phyloP scores from a whole-genome alignment of 2,797 vertebrate genomes.

The Oceanodroma leucorhoa region DNA sequence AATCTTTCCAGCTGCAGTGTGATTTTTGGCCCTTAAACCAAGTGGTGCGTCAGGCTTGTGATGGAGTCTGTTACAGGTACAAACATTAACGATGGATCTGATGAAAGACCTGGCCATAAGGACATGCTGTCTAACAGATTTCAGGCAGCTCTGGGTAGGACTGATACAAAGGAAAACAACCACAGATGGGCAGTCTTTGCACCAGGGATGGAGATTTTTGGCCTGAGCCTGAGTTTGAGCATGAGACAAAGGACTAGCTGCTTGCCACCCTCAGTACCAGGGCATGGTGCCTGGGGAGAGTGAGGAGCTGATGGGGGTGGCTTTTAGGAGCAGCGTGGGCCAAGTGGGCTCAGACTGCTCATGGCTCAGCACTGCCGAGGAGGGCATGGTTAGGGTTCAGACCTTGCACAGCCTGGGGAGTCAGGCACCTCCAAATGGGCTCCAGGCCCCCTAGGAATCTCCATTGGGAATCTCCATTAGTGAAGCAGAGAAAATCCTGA shows the following conservation, averaged over 20 bases:
- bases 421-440: background rate
- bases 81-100: background rate
- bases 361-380: fast-evolving
- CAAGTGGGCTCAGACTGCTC: background rate
- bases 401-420: no score
- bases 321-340: background rate
- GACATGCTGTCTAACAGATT: background rate
- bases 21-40: background rate
- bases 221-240: background rate
- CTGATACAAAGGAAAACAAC: background rate
- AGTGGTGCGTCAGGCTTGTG: background rate
- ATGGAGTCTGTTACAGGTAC: background rate
- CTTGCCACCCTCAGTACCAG: background rate
- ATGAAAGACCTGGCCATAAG: background rate
- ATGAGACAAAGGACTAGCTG: background rate
- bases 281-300: no score
- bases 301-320: background rate
- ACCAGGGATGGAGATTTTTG: background rate
- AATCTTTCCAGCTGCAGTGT: background rate
- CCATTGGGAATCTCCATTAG: background rate
- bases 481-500: background rate
- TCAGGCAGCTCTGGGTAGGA: background rate
- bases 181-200: background rate
- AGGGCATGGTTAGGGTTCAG: background rate
- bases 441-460: background rate